A percentile compares a stretch with the other conserved stretches of the same genome.
Conservation (phyloP, 2,797 vertebrate genomes). For the Melanotaenia trifasciata region DNA sequence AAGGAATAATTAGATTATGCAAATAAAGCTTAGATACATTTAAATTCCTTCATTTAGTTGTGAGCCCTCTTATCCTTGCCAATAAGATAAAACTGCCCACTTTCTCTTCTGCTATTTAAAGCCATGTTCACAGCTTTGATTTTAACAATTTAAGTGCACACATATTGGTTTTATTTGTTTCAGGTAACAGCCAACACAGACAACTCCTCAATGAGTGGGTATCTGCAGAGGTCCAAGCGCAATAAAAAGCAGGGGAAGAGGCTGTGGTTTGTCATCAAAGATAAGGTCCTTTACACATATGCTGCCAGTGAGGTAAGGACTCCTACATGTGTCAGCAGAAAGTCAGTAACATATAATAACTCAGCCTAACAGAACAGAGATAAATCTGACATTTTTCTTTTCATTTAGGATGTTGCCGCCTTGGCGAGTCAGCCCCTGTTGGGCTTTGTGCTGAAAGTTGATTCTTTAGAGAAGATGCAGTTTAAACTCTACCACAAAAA, state of each 20-base stretch:
- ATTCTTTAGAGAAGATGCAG: constrained; percentile 80
- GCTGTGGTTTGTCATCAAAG: constrained; percentile 98
- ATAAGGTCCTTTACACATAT: constrained; percentile 97
- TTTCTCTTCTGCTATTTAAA: background rate
- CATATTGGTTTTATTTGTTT: constrained; percentile 33
- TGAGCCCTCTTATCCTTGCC: background rate
- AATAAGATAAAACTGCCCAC: background rate
- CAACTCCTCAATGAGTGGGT: constrained; percentile 96
- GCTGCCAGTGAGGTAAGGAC: constrained; percentile 96
- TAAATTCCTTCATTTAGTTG: background rate
- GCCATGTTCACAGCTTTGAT: background rate
- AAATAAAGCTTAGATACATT: background rate
- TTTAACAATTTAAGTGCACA: constrained; percentile 13
- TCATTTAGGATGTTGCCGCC: constrained; percentile 91
- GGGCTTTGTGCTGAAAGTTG: constrained; percentile 89
- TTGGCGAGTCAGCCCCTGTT: constrained; percentile 95
- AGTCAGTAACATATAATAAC: background rate
- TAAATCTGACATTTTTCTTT: constrained; percentile 1
- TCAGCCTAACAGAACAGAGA: background rate
- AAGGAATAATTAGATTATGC: background rate
- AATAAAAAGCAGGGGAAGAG: constrained; percentile 94
- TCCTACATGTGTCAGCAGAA: background rate
- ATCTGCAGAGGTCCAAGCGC: constrained; percentile 91
- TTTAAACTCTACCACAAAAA: constrained; percentile 95
- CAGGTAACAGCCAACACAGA: constrained; percentile 94